Conservation (phyloP, 2,888 invertebrate genomes). For the Oasisia sp. region DNA sequence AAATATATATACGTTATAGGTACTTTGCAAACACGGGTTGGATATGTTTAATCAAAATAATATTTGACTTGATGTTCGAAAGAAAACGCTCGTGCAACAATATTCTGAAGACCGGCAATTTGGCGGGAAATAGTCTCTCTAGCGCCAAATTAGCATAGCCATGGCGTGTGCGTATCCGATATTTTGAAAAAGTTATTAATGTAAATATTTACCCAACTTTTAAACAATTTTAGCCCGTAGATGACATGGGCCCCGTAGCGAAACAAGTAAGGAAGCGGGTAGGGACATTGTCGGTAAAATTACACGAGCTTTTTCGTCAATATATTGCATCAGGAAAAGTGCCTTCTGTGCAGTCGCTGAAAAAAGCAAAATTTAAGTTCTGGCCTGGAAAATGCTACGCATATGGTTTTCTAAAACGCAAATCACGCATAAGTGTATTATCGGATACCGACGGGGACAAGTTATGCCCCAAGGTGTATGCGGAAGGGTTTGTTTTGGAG, state of each 20-base stretch:
- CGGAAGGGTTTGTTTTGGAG: constrained; percentile 5
- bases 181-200: not conserved
- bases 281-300: not conserved
- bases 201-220: not conserved
- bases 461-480: constrained; percentile 5
- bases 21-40: not conserved
- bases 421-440: not conserved
- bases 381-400: not conserved
- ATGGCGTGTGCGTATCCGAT: not conserved
- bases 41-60: not conserved
- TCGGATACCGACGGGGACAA: not conserved
- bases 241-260: not conserved
- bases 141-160: not conserved
- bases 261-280: not conserved
- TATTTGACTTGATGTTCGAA: not conserved
- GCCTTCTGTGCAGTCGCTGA: not conserved
- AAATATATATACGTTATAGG: not conserved
- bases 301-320: constrained; percentile 1
- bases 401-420: not conserved
- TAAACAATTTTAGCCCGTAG: not conserved
- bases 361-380: constrained; percentile 6
- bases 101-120: not conserved
- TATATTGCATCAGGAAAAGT: constrained; percentile 12
- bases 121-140: not conserved
- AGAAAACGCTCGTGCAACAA: not conserved